Base-by-base conservation (phyloP, 2,888 invertebrate species). In the Heliconius ismenius region DNA sequence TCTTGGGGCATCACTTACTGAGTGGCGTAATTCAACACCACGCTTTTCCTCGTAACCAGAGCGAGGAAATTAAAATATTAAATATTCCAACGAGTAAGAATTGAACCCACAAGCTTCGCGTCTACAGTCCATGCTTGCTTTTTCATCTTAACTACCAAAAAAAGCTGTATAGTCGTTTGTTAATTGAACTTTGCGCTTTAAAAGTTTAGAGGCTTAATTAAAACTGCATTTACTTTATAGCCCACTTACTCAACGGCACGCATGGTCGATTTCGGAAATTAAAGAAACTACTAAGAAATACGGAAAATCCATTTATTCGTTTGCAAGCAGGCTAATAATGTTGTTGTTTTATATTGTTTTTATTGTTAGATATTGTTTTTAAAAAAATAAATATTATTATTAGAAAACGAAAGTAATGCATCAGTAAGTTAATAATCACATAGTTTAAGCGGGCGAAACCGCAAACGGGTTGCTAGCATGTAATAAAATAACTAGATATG, bases 151-250 rank as follows among this genome's bases (percentile, higher is more conserved):
- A 24, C 58, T 28, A 54, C n/a, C n/a, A 26, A 58, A 70, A 7
- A 70, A 70, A 58, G n/a, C 70, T 32, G 15, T 67, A 43, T 58
- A 36, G 58, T 24, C 54, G 54, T 58, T 70, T 36, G 58, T 58
- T 70, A 70, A 54, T 70, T 70, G 58, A 58, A 36, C 70, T 70
- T 70, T 58, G 58, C 70, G 4, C 32, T 70, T 58, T 58, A 32
- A 54, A 70, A 70, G 58, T 70, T 70, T 70, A 58, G 70, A 58
- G 70, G 58, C 32, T 70, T 70, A 70, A 70, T 70, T 70, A 70
- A 70, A 70, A 58, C 70, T 70, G 70, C 70, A 70, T 58, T 70
- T 58, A 70, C 70, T 70, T 70, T 70, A 70, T 70, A 10, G 70
- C 58, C 15, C 70, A 70, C 70, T 70, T 58, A 70, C 70, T 70